These are phyloP conservation scores for Cassiopea andromeda DNA, from an alignment of 30 jellyfish, hydroid and myxozoan genomes.

Conservation along the genomic window DNA sequence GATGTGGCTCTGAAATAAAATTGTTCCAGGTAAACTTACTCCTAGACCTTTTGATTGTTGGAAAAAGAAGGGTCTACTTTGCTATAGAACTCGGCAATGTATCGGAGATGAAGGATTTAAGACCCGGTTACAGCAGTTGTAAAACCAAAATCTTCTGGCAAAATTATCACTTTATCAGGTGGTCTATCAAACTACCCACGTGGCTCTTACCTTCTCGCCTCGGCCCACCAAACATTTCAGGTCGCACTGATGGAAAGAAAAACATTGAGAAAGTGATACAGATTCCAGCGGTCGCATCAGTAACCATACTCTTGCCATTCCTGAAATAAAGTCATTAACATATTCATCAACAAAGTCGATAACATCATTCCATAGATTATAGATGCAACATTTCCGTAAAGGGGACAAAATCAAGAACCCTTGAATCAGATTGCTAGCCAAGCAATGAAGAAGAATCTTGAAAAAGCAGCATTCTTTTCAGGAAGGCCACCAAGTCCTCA, in stretches of 20 bases:
- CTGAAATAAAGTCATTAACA: not conserved
- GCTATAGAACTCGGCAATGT: no score
- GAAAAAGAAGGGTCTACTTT: no score
- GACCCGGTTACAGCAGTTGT: no score
- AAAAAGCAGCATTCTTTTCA: not conserved
- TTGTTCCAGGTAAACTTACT: no score
- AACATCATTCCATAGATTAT: not conserved
- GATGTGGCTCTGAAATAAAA: constrained; percentile 59
- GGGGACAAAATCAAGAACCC: not conserved
- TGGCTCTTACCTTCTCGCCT: constrained; percentile 10
- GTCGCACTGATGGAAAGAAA: constrained; percentile 82
- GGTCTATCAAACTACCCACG: no score
- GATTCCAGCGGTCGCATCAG: constrained; percentile 92
- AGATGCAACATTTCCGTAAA: not conserved
- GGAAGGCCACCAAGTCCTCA: not conserved
- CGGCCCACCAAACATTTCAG: constrained; percentile 59
- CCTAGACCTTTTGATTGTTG: no score
- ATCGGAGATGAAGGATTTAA: no score
- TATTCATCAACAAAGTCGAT: no score
- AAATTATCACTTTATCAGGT: no score
- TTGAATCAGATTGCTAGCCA: not conserved
- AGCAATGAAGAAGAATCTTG: not conserved
- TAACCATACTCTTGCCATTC: constrained; percentile 48
- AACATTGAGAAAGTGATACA: constrained; percentile 74
- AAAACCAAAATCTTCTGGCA: no score